Base-by-base conservation (phyloP, 2,888 invertebrate genomes). In the Tipula helvola region DNA sequence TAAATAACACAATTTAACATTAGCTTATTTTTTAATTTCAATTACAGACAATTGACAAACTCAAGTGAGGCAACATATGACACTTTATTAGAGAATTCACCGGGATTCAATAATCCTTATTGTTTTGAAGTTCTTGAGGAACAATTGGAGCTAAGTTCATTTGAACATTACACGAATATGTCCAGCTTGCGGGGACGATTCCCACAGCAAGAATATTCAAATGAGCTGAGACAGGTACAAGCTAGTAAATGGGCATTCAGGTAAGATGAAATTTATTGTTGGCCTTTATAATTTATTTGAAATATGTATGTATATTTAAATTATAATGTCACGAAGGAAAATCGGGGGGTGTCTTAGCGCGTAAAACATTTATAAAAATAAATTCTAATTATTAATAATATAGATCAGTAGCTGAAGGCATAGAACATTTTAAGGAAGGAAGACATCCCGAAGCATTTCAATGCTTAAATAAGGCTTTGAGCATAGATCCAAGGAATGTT, bases 361-460 rank as follows among this genome's bases (percentile, higher is more conserved):
- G 12, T 36, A 83, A 42, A 12, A 18, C 2, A 71, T 42, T 86
- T 86, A 85, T 86, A 71, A 86, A 85, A 86, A 18, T 86, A 42
- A 28, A 42, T 83, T 87, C 85, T 28, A 83, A 10, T 86, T 84
- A 44, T 44, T 13, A 84, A 86, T 2, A 86, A 84, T 44, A 42
- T 87, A 91, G 91, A 87, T 96, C 95, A 90, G 98, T 98, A 36
- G 97, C 97, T n/a, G 97, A 98, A 91, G 98, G 98, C 36, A 98
- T 98, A 89, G 96, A 96, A 90, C 96, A 97, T 92, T 98, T 98
- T 92, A 98, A 98, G 92, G 95, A 96, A 85, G 97, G 97, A 84
- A 94, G 96, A 89, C 97, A 97, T 91, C 95, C 97, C 0, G 98
- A 99, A 93, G 98, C 98, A 52, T 97, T 98, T 92, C 97, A 97